phyloP scores from a whole-genome alignment of 2,797 vertebrate species.

The Babyrousa celebensis region DNA sequence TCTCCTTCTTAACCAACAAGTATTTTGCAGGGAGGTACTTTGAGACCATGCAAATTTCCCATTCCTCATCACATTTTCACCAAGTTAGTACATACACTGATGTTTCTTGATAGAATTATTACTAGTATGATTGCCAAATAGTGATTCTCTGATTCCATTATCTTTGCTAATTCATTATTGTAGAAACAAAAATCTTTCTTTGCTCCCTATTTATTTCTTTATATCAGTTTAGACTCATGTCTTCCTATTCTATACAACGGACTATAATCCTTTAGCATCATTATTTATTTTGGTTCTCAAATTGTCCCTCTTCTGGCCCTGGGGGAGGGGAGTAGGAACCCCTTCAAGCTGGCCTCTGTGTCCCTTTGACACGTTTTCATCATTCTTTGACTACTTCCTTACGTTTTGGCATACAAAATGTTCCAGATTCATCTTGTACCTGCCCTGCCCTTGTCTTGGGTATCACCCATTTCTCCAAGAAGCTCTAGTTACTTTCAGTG shows the following conservation, averaged over 20 bases:
- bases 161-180: constrained; percentile 32
- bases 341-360: background rate
- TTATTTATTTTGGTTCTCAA: constrained; percentile 67
- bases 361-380: background rate
- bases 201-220: background rate
- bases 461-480: constrained; percentile 35
- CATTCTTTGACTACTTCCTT: constrained; percentile 32
- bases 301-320: background rate
- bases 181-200: constrained; percentile 40
- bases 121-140: background rate
- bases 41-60: constrained; percentile 4
- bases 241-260: constrained; percentile 47
- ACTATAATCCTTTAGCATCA: background rate
- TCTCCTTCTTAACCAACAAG: background rate
- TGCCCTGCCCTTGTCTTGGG: constrained; percentile 22
- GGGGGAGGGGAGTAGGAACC: background rate
- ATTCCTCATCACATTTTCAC: constrained; percentile 50
- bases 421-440: background rate
- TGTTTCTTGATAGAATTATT: constrained; percentile 42
- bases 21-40: constrained; percentile 40
- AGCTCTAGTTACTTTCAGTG: background rate
- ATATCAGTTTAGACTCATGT: background rate
- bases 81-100: constrained; percentile 22
- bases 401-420: constrained; percentile 14
- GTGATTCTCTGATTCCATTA: constrained; percentile 35